A percentile compares a stretch with the other conserved stretches of the same genome.
Conservation (phyloP, 2,797 vertebrate species). For the Euphonia xanthogaster region DNA sequence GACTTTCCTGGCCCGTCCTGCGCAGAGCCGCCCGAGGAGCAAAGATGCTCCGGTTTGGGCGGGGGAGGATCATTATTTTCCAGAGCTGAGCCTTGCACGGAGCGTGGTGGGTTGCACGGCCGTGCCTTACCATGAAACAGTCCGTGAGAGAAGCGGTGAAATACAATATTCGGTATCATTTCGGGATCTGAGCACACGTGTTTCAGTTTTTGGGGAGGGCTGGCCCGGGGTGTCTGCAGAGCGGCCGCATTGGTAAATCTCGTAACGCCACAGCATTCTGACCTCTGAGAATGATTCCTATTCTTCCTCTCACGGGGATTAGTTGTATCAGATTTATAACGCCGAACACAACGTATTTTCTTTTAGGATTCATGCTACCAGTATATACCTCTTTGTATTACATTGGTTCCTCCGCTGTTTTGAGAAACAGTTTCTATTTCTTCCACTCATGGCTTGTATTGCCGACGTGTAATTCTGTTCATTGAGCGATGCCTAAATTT, state of each 20-base stretch:
- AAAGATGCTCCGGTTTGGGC: accelerated
- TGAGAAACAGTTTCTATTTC: background rate
- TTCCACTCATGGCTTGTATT: accelerated
- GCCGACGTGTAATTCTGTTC: accelerated
- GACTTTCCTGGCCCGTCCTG: background rate
- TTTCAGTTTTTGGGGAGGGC: accelerated
- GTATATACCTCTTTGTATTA: accelerated
- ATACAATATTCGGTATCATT: accelerated
- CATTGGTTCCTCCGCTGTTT: accelerated
- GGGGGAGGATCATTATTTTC: accelerated
- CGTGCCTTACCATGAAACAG: accelerated
- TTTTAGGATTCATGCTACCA: accelerated
- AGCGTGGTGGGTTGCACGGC: accelerated
- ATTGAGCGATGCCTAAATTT: background rate
- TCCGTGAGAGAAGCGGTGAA: no score
- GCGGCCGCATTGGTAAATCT: accelerated
- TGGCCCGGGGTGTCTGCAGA: background rate
- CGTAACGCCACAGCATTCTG: background rate
- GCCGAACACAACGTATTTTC: accelerated
- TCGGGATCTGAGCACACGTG: accelerated
- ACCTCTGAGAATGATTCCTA: background rate
- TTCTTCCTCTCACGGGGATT: background rate
- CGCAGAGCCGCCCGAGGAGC: accelerated
- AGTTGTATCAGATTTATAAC: background rate
- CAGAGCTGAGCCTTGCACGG: accelerated